Base-by-base conservation (phyloP, 2,888 invertebrate genomes). In the Phortica okadai region DNA sequence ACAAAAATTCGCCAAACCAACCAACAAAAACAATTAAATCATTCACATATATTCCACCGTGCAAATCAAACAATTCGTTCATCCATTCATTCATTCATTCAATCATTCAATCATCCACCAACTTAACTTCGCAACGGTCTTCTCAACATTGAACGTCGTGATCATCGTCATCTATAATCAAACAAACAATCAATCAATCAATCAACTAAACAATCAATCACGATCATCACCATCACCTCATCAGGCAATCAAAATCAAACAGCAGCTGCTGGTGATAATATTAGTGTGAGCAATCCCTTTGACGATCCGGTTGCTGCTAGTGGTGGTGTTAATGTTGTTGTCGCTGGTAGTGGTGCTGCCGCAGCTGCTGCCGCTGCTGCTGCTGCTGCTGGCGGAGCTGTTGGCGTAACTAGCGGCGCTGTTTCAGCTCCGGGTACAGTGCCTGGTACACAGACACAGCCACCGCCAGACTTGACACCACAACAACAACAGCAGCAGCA, bases 261-360 rank as follows among this genome's bases (percentile, higher is more conserved):
- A 81, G 80, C 86, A 78, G 86, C 89, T 85, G 92, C 93, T 89
- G 92, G 92, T 90, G 95, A 95, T 94, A 96, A 96, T 93, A 94
- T 96, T 91, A 96, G 94, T 94, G 95, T 96, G 92, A 95, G 95
- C 92, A 96, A 96, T 93, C 96, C 96, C 86, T 96, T 96, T 93
- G 96, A 96, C 93, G 96, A 96, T 93, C 93, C 93, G 82, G 91
- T 92, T 84, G 89, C 89, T 85, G 88, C 85, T 75, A 83, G 82
- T 80, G 83, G 77, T 25, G 78, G 76, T n/a, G 50, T 54, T 8
- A 25, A 54, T 50, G 50, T 21, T 11, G 80, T 76, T 75, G 79
- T 59, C 16, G 76, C 64, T 73, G 79, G 62, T 62, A 76, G 77
- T 78, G 77, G 76, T 69, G 77, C 67, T 76, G 73, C 69, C 69